A percentile compares a stretch with the other conserved stretches of the same genome.
These are phyloP conservation scores for Drosophila baimaii DNA, from an alignment of 1,140 invertebrate genomes.

Conservation along the genomic window DNA sequence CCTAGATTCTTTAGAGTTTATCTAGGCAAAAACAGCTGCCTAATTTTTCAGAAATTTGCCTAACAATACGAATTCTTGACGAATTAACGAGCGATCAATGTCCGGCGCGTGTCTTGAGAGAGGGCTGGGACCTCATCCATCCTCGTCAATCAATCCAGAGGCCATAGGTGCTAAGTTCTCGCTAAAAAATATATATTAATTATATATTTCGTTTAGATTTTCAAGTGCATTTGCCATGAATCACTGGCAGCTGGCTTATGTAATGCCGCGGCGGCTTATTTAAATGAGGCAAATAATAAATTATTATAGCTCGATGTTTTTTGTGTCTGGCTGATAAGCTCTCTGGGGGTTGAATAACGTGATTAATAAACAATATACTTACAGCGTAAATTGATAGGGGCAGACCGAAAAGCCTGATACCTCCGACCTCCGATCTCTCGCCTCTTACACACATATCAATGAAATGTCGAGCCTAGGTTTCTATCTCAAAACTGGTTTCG, in stretches of 20 bases:
- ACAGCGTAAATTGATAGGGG: slow-evolving; percentile 42
- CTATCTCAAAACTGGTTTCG: slow-evolving; percentile 27
- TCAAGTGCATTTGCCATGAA: slow-evolving; percentile 17
- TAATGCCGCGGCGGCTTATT: slow-evolving; percentile 44
- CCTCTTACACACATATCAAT: slow-evolving; percentile 28
- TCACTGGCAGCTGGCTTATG: slow-evolving; percentile 53
- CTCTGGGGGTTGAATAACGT: slow-evolving; percentile 46
- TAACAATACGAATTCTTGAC: slow-evolving; percentile 21
- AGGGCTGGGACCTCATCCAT: slow-evolving; percentile 12
- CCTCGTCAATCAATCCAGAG: slow-evolving; percentile 34
- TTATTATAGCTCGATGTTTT: slow-evolving; percentile 50
- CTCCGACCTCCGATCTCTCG: slow-evolving; percentile 7
- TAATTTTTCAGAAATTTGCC: slow-evolving; percentile 4
- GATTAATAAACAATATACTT: slow-evolving; percentile 62
- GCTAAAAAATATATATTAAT: slow-evolving; percentile 28
- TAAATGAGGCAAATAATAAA: slow-evolving; percentile 56
- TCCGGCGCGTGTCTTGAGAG: slow-evolving; percentile 10
- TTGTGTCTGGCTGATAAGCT: slow-evolving; percentile 74
- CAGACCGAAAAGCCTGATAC: slow-evolving; percentile 28
- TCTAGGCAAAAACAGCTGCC: slow-evolving; percentile 7
- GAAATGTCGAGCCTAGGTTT: slow-evolving; percentile 1
- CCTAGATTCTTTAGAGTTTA: not conserved
- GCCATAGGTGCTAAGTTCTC: slow-evolving; percentile 3
- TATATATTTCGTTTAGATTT: slow-evolving; percentile 21
- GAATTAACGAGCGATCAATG: slow-evolving; percentile 29